phyloP scores from a whole-genome alignment of 64 coral and sea anemone genomes.

The Actinia equina region DNA sequence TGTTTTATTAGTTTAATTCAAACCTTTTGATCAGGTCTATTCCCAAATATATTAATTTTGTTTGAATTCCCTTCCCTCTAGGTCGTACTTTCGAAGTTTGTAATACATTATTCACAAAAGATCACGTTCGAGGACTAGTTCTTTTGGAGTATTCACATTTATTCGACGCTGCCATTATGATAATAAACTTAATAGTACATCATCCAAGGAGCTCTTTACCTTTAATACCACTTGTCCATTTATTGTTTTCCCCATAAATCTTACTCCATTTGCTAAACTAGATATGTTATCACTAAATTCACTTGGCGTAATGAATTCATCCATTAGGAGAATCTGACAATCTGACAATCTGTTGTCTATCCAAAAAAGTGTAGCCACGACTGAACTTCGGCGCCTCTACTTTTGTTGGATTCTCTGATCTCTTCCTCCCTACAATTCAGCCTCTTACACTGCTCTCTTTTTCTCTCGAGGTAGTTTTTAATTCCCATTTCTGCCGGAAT shows the following conservation, averaged over 20 bases:
- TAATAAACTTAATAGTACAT: no score
- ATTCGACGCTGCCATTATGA: not conserved
- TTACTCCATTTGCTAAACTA: not conserved
- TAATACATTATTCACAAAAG: not conserved
- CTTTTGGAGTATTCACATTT: not conserved
- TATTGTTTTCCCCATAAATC: not conserved
- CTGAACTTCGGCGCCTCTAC: not conserved
- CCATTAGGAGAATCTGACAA: not conserved
- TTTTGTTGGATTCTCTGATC: not conserved
- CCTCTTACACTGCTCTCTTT: not conserved
- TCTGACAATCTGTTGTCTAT: not conserved
- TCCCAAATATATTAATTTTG: not conserved
- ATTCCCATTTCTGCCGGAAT: not conserved
- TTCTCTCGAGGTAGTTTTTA: slow-evolving; percentile 10
- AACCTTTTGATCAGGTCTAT: not conserved
- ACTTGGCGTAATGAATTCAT: not conserved
- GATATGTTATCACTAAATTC: not conserved
- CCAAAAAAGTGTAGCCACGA: slow-evolving; percentile 24
- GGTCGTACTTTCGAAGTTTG: not conserved
- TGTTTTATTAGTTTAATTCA: not conserved
- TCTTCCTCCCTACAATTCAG: slow-evolving; percentile 10
- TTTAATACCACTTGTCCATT: not conserved
- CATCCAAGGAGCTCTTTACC: not conserved
- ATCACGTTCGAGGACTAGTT: not conserved
- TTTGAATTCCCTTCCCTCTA: not conserved